Conservation (phyloP, 2,888 invertebrate species). For the Lasiommata megera region DNA sequence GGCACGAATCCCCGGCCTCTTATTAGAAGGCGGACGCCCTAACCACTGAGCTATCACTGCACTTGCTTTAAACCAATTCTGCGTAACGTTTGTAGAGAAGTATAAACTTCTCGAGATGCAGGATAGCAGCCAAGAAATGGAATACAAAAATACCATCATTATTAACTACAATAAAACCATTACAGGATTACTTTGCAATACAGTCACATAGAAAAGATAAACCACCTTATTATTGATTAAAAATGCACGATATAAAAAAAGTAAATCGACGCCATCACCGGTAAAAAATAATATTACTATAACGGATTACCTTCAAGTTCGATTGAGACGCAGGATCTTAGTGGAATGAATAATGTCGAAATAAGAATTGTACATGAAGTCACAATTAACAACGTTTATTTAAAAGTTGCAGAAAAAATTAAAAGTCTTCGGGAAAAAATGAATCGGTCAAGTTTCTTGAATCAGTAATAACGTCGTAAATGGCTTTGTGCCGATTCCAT, state of each 20-base stretch:
- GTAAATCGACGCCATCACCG: neutral
- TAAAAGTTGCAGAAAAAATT: conserved; percentile 10
- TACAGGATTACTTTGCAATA: no score
- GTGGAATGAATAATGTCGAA: conserved; percentile 1
- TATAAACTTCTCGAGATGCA: no score
- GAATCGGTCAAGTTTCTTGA: conserved; percentile 11
- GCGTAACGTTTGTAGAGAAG: no score
- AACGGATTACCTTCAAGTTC: neutral
- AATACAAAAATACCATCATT: no score
- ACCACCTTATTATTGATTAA: neutral
- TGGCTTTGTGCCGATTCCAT: conserved; percentile 22
- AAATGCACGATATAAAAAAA: neutral
- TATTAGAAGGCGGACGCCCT: no score
- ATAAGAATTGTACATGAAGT: conserved; percentile 18
- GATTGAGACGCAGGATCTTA: neutral
- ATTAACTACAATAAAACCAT: no score
- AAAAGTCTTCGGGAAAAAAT: conserved; percentile 13
- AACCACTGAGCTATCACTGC: no score
- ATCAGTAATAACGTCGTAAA: conserved; percentile 24
- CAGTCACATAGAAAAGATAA: neutral
- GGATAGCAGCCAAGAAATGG: no score
- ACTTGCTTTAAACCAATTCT: no score
- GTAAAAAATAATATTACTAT: neutral
- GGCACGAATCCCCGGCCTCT: no score
- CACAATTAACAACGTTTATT: conserved; percentile 19